Evolutionary conservation across 2,113 vertebrate genomes (phyloP).

Genomic region (Dasyprocta punctata): DNA sequence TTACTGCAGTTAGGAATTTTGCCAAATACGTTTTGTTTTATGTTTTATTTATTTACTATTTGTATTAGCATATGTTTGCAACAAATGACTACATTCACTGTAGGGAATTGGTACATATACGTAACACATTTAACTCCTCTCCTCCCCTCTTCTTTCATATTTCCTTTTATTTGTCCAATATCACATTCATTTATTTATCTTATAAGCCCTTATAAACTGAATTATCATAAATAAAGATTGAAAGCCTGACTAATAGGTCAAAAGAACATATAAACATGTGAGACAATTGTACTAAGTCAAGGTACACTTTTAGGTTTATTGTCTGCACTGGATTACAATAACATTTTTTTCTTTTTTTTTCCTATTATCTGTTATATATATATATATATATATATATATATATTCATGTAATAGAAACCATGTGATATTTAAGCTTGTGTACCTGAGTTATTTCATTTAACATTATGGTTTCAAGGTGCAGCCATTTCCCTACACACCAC

Average conservation of each 20-base stretch:
- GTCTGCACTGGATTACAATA: not conserved
- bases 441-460: not conserved
- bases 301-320: not conserved
- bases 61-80: not conserved
- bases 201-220: not conserved
- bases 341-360: not conserved
- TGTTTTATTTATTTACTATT: not conserved
- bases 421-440: not conserved
- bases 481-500: not conserved
- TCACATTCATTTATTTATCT: not conserved
- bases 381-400: not conserved
- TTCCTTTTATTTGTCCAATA: not conserved
- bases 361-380: not conserved
- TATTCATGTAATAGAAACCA: not conserved
- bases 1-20: not conserved
- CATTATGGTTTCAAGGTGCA: not conserved
- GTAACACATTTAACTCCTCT: not conserved
- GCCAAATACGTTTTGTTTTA: not conserved
- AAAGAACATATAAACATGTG: not conserved
- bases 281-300: not conserved
- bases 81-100: not conserved
- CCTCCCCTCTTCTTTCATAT: not conserved
- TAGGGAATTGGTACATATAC: not conserved
- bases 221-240: not conserved
- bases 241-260: not conserved